These are phyloP conservation scores for Urocitellus parryii DNA, from an alignment of 2,113 vertebrate species.

Conservation along the genomic window DNA sequence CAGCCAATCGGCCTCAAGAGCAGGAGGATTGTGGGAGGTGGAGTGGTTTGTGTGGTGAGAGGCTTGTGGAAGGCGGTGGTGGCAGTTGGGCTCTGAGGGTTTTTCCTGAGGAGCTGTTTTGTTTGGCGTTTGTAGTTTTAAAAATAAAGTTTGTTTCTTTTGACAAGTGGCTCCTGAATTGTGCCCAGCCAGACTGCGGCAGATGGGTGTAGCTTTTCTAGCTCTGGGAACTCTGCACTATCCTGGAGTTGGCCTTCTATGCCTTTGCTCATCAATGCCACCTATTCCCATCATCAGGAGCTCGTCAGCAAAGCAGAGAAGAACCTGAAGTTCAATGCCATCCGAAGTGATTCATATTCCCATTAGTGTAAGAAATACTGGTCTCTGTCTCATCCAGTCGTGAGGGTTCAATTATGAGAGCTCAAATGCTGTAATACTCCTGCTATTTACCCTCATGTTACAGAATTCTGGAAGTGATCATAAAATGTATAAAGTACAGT, in stretches of 20 bases:
- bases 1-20: no score
- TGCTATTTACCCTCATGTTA: not conserved
- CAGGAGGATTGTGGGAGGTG: no score
- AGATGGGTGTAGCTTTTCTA: fast-evolving
- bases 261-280: not conserved
- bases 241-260: not conserved
- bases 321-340: not conserved
- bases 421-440: not conserved
- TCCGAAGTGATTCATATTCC: not conserved
- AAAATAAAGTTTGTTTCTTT: no score
- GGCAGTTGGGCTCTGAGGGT: no score
- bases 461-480: not conserved
- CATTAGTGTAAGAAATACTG: not conserved
- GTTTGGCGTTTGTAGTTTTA: no score
- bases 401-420: not conserved
- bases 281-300: not conserved
- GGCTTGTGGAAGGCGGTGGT: no score
- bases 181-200: no score
- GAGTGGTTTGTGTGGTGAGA: no score
- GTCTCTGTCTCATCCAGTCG: not conserved
- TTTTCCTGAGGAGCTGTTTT: no score
- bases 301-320: not conserved
- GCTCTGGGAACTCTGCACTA: not conserved
- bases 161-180: no score
- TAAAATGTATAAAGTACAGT: not conserved